phyloP scores from a whole-genome alignment of 2,113 vertebrate genomes.

The Brachypteracias leptosomus region DNA sequence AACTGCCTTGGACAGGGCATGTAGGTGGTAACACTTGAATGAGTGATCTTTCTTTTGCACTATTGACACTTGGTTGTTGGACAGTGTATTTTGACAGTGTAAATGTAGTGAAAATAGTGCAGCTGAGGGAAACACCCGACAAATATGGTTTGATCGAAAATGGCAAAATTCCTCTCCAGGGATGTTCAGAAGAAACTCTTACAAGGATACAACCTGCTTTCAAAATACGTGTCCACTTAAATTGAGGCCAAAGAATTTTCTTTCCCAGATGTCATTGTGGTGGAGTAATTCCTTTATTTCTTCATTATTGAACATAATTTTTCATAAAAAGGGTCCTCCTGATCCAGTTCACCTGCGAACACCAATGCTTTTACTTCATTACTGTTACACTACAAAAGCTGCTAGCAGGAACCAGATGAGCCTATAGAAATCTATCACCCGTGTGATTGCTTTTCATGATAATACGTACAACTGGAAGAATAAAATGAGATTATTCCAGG shows the following conservation, averaged over 20 bases:
- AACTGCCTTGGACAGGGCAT: background rate
- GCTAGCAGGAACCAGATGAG: background rate
- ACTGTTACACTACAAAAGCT: background rate
- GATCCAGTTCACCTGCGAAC: background rate
- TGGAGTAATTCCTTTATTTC: background rate
- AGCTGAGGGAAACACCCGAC: background rate
- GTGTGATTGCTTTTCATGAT: background rate
- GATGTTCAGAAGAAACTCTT: background rate
- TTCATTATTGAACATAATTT: background rate
- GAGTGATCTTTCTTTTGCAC: background rate
- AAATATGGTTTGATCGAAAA: background rate
- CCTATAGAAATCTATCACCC: background rate
- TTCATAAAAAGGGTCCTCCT: background rate
- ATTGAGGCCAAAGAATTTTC: background rate
- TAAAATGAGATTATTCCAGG: background rate
- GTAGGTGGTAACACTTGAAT: background rate
- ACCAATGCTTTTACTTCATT: background rate
- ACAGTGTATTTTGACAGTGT: background rate
- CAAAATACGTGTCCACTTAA: background rate
- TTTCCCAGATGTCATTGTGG: background rate
- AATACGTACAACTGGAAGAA: background rate
- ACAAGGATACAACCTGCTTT: background rate
- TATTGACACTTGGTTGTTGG: background rate
- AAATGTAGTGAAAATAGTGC: background rate
- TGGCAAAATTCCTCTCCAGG: background rate